phyloP scores from a whole-genome alignment of 2,113 vertebrate species.

The Cathartes aura region DNA sequence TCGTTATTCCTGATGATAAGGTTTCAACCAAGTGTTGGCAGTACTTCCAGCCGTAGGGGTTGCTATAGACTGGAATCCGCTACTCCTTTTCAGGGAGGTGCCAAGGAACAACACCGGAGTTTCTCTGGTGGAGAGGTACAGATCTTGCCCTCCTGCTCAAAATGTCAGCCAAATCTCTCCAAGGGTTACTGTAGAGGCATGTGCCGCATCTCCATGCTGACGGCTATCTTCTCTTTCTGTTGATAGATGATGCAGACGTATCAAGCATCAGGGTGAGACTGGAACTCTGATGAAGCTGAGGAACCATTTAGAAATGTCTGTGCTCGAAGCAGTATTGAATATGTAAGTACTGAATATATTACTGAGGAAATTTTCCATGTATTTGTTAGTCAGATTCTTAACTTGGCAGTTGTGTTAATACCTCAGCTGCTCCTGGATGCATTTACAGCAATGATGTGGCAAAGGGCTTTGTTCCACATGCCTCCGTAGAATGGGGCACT shows the following conservation, averaged over 20 bases:
- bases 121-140: background rate
- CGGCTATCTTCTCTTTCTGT: background rate
- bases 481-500: background rate
- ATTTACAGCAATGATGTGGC: conserved; percentile 22
- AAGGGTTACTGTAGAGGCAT: background rate
- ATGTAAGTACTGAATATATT: conserved; percentile 55
- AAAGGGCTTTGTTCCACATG: conserved; percentile 19
- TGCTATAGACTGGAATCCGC: background rate
- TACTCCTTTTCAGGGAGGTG: background rate
- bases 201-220: background rate
- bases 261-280: background rate
- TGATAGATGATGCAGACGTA: background rate
- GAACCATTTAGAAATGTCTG: conserved; percentile 14
- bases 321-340: conserved; percentile 33
- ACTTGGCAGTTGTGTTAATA: conserved; percentile 7
- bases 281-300: conserved; percentile 1
- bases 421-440: conserved; percentile 39
- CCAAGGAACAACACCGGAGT: background rate
- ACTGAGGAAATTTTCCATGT: conserved; percentile 41
- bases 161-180: background rate
- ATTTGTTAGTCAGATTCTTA: conserved; percentile 62
- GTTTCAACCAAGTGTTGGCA: background rate
- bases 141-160: background rate
- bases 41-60: background rate
- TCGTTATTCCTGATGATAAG: background rate